Percentiles rank a stretch among this genome's conserved stretches.
These are phyloP conservation scores for Heptranchias perlo DNA, from an alignment of 2,113 vertebrate genomes.

Conservation along the genomic window DNA sequence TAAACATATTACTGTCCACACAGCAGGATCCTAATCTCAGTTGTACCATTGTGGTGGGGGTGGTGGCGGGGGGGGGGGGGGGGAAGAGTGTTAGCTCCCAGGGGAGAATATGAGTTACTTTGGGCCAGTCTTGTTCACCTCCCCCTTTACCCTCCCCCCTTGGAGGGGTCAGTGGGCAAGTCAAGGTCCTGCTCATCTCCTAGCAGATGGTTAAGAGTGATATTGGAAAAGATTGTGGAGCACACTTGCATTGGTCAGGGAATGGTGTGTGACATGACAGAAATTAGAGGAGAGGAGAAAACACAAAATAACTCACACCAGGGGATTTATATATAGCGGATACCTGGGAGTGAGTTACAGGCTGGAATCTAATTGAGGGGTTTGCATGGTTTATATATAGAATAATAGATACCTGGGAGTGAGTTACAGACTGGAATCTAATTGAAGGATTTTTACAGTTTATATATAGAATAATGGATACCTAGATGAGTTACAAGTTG, in stretches of 20 bases:
- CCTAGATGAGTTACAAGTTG: neutral
- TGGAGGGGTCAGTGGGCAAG: neutral
- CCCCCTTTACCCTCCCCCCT: too few species aligned
- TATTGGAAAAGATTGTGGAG: neutral
- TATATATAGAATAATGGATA: slow-evolving; percentile 24
- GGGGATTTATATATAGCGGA: neutral
- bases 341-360: neutral
- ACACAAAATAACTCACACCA: neutral
- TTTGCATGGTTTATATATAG: neutral
- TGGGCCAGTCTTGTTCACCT: neutral
- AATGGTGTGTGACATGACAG: neutral
- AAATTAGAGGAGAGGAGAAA: neutral
- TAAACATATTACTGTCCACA: neutral
- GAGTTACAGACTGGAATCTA: neutral
- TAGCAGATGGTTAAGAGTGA: neutral
- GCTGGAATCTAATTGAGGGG: neutral
- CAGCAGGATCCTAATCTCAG: too few species aligned
- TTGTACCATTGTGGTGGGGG: too few species aligned
- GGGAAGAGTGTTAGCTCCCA: neutral
- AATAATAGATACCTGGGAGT: neutral
- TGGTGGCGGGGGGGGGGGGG: neutral
- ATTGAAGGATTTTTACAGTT: neutral
- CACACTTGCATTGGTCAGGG: neutral
- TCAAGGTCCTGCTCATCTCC: neutral
- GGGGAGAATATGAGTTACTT: neutral